Conservation (phyloP, 2,113 vertebrate genomes). For the Sula dactylatra region DNA sequence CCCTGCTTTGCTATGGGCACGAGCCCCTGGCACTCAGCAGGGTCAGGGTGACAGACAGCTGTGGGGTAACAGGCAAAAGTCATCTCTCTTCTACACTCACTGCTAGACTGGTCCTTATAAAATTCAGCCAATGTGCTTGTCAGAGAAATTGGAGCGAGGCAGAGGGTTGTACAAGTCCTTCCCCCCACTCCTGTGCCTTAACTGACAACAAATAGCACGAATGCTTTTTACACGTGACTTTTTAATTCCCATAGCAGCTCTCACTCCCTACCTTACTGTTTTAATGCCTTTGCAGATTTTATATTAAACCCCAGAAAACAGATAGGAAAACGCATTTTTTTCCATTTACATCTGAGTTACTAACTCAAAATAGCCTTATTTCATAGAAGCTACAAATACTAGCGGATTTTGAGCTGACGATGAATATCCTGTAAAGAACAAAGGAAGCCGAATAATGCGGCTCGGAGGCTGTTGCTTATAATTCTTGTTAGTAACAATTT, state of each 20-base stretch:
- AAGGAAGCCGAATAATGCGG: not conserved
- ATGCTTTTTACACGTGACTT: not conserved
- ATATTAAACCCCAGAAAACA: not conserved
- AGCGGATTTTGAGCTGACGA: not conserved
- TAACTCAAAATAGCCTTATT: not conserved
- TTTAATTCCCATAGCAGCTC: not conserved
- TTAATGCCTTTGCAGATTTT: not conserved
- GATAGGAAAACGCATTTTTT: not conserved
- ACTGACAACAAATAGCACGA: not conserved
- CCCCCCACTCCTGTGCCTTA: not conserved
- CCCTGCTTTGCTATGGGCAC: not conserved
- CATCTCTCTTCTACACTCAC: not conserved
- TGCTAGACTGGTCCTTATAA: not conserved
- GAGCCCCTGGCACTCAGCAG: rapidly evolving
- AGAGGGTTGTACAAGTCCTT: not conserved
- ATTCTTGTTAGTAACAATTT: not conserved
- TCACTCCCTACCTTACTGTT: not conserved
- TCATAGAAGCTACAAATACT: not conserved
- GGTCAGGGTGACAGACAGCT: not conserved
- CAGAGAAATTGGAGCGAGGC: not conserved
- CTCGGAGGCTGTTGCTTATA: not conserved
- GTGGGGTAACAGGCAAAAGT: not conserved
- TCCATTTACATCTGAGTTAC: not conserved
- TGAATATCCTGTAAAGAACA: not conserved
- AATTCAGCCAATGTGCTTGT: not conserved